These are phyloP conservation scores for Parnassius mnemosyne DNA, from an alignment of 2,888 invertebrate genomes.

Conservation along the genomic window DNA sequence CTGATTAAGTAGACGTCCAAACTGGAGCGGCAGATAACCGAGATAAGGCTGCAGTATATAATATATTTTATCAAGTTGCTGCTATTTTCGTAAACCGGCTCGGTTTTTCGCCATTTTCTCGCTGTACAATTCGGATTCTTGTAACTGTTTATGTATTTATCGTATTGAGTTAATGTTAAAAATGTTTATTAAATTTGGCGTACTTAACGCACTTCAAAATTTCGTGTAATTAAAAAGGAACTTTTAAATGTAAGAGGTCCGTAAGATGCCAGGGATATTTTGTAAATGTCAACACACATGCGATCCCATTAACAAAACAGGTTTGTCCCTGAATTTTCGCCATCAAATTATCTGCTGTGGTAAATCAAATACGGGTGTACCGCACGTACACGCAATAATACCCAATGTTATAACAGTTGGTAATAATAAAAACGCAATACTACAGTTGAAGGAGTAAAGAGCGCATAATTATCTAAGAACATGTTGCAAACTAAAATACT, in stretches of 20 bases:
- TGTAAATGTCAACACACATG: conserved; percentile 22
- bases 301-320: conserved; percentile 24
- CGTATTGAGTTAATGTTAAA: neutral
- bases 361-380: conserved; percentile 17
- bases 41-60: conserved; percentile 7
- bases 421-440: neutral
- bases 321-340: conserved; percentile 19
- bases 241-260: conserved; percentile 11
- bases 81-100: neutral
- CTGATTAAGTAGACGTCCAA: conserved; percentile 17
- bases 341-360: conserved; percentile 9
- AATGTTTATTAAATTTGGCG: conserved; percentile 2
- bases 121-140: neutral
- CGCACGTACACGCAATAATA: neutral
- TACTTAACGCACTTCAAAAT: conserved; percentile 4
- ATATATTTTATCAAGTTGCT: neutral
- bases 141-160: conserved; percentile 21
- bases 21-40: conserved; percentile 19
- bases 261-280: conserved; percentile 8
- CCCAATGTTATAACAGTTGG: neutral
- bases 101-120: conserved; percentile 19
- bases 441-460: neutral
- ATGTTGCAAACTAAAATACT: neutral
- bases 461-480: neutral
- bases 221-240: conserved; percentile 24